phyloP scores from a whole-genome alignment of 1,140 invertebrate genomes.

The Lithobius niger region DNA sequence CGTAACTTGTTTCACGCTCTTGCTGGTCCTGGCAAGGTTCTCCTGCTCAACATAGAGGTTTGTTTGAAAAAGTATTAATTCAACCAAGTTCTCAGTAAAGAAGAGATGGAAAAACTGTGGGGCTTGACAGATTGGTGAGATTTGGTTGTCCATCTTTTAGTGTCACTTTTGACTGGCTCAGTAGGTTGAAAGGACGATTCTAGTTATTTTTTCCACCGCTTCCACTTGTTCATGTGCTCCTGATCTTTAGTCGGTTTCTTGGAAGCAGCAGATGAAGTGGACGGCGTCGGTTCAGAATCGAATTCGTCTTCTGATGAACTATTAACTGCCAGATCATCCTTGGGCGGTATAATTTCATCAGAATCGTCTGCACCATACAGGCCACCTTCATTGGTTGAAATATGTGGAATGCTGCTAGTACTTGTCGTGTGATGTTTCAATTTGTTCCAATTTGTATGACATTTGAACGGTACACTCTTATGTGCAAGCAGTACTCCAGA shows the following conservation, averaged over 20 bases:
- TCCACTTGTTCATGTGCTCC: neutral
- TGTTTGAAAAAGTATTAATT: neutral
- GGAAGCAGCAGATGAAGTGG: constrained; percentile 1
- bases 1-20: neutral
- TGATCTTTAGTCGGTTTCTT: neutral
- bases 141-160: neutral
- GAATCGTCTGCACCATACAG: neutral
- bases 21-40: neutral
- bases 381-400: constrained; percentile 2
- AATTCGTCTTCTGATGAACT: neutral
- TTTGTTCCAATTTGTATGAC: too few species aligned
- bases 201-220: constrained; percentile 3
- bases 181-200: constrained; percentile 1
- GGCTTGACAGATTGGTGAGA: neutral
- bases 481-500: too few species aligned
- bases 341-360: neutral
- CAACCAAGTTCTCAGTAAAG: neutral
- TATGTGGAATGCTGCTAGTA: too few species aligned
- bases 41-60: neutral
- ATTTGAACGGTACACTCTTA: too few species aligned
- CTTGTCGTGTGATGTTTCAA: too few species aligned
- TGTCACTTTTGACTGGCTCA: neutral
- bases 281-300: neutral
- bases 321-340: neutral
- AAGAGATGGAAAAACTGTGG: constrained; percentile 4